Evolutionary conservation across 1,140 invertebrate genomes (phyloP), one percentile per base, ranked within the genome.

Genomic region (Sesamia nonagrioides): DNA sequence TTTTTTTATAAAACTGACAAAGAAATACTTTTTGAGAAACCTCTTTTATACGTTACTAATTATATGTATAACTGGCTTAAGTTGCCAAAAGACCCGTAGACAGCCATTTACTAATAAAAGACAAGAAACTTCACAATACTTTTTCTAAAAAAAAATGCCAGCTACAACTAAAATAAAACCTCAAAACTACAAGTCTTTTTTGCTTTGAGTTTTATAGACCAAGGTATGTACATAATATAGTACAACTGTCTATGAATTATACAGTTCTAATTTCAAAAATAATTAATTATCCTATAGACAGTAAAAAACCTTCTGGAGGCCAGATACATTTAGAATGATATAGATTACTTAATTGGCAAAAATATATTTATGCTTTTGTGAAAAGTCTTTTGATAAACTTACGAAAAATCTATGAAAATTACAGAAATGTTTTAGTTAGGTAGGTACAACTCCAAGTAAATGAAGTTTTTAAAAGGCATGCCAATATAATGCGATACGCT

Each of bases 401-500:
- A 11, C 9, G 2, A 11, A 45, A 45, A 45, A 45, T 13, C 9
- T 3, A 11, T 42, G 42, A 42, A 48, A 48, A 48, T 48, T 48
- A 48, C 1, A 9, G 3, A 7, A 7, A n/a, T n/a, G n/a, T n/a
- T n/a, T 15, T n/a, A 6, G 17, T 4, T 5, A 13, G 21, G 8
- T 11, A 33, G 9, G 8, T 11, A 33, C 33, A 27, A 58, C 27
- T 8, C 17, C 27, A 58, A 13, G 7, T 6, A 6, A 52, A 50
- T 33, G 2, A 48, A 33, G 13, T 7, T 1, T 35, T 50, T 5
- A 35, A 71, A 73, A 63, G 13, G 11, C 42, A 17, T 63, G 21
- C 33, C 50, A 72, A 61, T 40, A 73, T 50, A 76, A 61, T 63
- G 60, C 40, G 9, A 11, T 50, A 69, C 45, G 66, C 73, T 60